A percentile compares a stretch with the other conserved stretches of the same genome.
These are phyloP conservation scores for Cantharis rufa DNA, from an alignment of 2,888 invertebrate species.

Conservation along the genomic window DNA sequence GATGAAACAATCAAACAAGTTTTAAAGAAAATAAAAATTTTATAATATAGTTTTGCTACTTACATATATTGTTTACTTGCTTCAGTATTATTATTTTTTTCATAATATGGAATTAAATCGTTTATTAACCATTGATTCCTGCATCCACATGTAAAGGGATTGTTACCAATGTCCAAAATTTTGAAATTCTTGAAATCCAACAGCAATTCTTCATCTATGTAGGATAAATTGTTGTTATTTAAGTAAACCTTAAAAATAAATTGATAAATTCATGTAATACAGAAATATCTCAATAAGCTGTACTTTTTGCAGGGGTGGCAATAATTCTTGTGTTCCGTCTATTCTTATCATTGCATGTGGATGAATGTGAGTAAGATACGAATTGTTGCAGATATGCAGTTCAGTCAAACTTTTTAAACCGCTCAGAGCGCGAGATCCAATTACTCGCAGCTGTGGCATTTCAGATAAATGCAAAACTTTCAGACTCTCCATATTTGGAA, in stretches of 20 bases:
- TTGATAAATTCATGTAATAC: background rate
- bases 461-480: slow-evolving; percentile 69
- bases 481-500: slow-evolving; percentile 66
- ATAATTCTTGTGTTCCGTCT: background rate
- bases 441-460: slow-evolving; percentile 61
- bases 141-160: slow-evolving; percentile 78
- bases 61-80: slow-evolving; percentile 40
- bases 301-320: background rate
- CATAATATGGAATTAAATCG: slow-evolving; percentile 61
- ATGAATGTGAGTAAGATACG: background rate
- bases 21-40: too few relatives aligned
- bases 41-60: background rate
- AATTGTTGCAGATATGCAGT: background rate
- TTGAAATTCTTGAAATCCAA: slow-evolving; percentile 70
- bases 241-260: slow-evolving; percentile 64
- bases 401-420: background rate
- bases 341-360: background rate
- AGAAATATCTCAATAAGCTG: background rate
- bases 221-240: slow-evolving; percentile 70
- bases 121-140: slow-evolving; percentile 76
- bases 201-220: slow-evolving; percentile 64
- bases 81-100: slow-evolving; percentile 51
- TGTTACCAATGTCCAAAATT: slow-evolving; percentile 68
- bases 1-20: too few relatives aligned
- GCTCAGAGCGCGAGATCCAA: background rate